Percentiles rank a stretch among this genome's conserved stretches.
These are phyloP conservation scores for Meteorus colon DNA, from an alignment of 2,888 invertebrate genomes.

Conservation along the genomic window DNA sequence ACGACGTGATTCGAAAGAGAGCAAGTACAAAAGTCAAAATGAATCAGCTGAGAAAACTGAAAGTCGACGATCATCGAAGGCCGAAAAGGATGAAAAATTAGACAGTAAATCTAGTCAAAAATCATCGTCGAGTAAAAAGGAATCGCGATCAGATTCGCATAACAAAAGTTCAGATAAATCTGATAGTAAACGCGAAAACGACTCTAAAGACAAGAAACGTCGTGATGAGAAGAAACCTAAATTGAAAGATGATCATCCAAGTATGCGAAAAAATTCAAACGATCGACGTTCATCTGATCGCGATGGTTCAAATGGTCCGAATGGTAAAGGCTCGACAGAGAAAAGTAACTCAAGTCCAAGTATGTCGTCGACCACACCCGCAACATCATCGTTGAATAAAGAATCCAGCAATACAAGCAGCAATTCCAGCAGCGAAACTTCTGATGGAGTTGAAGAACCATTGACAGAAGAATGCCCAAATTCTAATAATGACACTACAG, in stretches of 20 bases:
- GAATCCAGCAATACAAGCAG: slow-evolving; percentile 76
- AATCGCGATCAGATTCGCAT: slow-evolving; percentile 42
- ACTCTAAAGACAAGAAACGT: slow-evolving; percentile 65
- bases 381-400: slow-evolving; percentile 74
- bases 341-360: slow-evolving; percentile 74
- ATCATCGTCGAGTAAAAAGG: slow-evolving; percentile 41
- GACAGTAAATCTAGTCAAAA: slow-evolving; percentile 42
- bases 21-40: slow-evolving; percentile 55
- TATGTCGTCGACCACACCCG: slow-evolving; percentile 66
- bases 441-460: slow-evolving; percentile 64
- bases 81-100: slow-evolving; percentile 52
- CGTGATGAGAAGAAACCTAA: slow-evolving; percentile 72
- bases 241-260: slow-evolving; percentile 82
- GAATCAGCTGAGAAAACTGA: slow-evolving; percentile 60
- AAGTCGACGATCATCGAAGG: slow-evolving; percentile 74
- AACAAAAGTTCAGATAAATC: slow-evolving; percentile 49
- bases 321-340: slow-evolving; percentile 71
- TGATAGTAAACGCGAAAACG: slow-evolving; percentile 50
- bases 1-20: slow-evolving; percentile 57
- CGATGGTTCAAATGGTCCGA: slow-evolving; percentile 84
- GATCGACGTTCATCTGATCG: slow-evolving; percentile 84
- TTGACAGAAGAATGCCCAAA: slow-evolving; percentile 52
- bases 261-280: slow-evolving; percentile 79
- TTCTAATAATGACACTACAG: slow-evolving; percentile 40
- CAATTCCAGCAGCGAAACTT: slow-evolving; percentile 70